A percentile compares a stretch with the other conserved stretches of the same genome.
Evolutionary conservation across 1,140 invertebrate species (phyloP).

Genomic region (Reticulitermes speratus): DNA sequence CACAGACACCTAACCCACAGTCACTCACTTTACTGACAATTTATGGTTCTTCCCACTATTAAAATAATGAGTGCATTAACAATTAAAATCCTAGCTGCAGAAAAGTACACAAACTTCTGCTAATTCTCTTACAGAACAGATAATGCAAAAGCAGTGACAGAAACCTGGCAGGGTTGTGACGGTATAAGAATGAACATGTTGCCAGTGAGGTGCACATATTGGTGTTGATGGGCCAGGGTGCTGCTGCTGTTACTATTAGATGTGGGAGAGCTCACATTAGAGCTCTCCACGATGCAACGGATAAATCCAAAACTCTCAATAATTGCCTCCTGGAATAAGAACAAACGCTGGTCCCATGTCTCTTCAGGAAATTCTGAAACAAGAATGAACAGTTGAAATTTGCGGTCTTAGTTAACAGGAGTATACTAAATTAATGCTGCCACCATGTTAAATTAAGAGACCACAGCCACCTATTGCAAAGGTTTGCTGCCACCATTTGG

Average conservation of each 20-base stretch:
- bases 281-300: slow-evolving; percentile 65
- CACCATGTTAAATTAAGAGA: no score
- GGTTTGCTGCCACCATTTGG: no score
- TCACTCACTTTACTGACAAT: no score
- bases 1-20: no score
- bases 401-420: slow-evolving; percentile 20
- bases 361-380: slow-evolving; percentile 74
- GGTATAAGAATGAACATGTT: slow-evolving; percentile 92
- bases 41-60: no score
- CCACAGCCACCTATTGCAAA: no score
- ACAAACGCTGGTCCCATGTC: slow-evolving; percentile 68
- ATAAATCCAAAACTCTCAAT: slow-evolving; percentile 83
- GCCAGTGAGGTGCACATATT: slow-evolving; percentile 89
- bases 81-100: no score
- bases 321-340: slow-evolving; percentile 83
- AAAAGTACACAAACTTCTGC: no score
- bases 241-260: slow-evolving; percentile 35
- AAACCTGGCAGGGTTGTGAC: slow-evolving; percentile 40
- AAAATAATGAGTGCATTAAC: no score
- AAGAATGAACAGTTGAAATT: slow-evolving; percentile 33
- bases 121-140: no score
- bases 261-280: slow-evolving; percentile 33
- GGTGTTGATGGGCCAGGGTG: slow-evolving; percentile 56
- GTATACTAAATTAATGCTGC: neutral
- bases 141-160: neutral